phyloP scores from a whole-genome alignment of 1,140 invertebrate genomes.

The Hylaeus anthracinus region DNA sequence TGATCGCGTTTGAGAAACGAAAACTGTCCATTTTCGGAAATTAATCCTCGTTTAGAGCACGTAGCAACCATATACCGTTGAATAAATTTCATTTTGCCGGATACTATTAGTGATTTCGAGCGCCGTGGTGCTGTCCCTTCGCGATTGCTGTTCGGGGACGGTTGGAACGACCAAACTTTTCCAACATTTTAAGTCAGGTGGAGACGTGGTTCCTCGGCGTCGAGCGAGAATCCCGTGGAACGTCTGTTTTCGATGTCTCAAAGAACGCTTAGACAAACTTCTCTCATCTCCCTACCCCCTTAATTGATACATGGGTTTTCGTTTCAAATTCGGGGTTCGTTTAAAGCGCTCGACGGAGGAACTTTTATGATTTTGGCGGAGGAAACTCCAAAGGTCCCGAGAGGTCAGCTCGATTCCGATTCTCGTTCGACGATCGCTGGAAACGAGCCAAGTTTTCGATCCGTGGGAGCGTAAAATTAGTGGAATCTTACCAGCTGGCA shows the following conservation, averaged over 20 bases:
- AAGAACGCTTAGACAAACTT: not conserved
- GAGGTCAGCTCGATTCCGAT: conserved; percentile 31
- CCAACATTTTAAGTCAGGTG: too few relatives aligned
- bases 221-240: not conserved
- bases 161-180: not conserved
- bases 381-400: conserved; percentile 38
- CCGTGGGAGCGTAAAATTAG: conserved; percentile 49
- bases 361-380: not conserved
- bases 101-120: too few relatives aligned
- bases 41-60: too few relatives aligned
- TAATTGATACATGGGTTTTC: not conserved
- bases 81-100: too few relatives aligned
- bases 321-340: not conserved
- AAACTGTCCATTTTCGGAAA: too few relatives aligned
- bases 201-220: not conserved
- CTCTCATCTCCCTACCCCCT: too few relatives aligned
- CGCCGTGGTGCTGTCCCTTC: too few relatives aligned
- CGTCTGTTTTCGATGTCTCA: not conserved
- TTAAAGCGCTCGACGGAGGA: not conserved
- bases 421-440: conserved; percentile 30
- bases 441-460: conserved; percentile 47
- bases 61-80: too few relatives aligned
- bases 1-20: too few relatives aligned
- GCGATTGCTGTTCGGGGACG: too few relatives aligned
- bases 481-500: conserved; percentile 55